A percentile compares a stretch with the other conserved stretches of the same genome.
Evolutionary conservation across 2,888 invertebrate genomes (phyloP).

Genomic region (Eupithecia inturbata): DNA sequence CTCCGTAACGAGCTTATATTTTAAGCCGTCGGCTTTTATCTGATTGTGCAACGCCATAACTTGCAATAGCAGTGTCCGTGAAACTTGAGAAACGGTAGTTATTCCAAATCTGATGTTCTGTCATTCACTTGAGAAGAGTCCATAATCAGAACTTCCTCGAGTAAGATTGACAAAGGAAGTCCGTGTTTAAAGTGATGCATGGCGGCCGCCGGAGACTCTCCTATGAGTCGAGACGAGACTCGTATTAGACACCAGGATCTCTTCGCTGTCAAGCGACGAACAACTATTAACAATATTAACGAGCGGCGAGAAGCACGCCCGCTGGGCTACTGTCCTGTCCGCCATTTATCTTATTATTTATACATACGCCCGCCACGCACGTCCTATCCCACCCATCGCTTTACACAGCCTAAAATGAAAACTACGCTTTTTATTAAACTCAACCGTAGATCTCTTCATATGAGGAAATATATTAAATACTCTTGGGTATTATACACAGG

Average conservation of each 20-base stretch:
- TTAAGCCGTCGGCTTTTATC: constrained; percentile 28
- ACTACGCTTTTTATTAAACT: constrained; percentile 41
- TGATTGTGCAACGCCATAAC: constrained; percentile 14
- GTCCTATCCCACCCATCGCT: constrained; percentile 61
- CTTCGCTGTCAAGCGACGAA: constrained; percentile 48
- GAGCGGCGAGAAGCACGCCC: constrained; percentile 59
- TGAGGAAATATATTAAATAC: background rate
- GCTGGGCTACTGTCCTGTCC: constrained; percentile 68
- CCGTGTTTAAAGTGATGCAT: constrained; percentile 24
- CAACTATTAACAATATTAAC: constrained; percentile 66
- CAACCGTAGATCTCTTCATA: constrained; percentile 37
- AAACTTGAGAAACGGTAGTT: background rate
- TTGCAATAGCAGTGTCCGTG: constrained; percentile 17
- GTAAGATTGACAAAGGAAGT: constrained; percentile 29
- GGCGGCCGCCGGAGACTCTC: constrained; percentile 23
- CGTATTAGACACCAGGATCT: constrained; percentile 36
- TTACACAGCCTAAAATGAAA: constrained; percentile 52
- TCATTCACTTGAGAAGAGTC: background rate
- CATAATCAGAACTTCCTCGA: constrained; percentile 31
- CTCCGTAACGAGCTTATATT: constrained; percentile 30
- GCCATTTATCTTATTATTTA: constrained; percentile 77
- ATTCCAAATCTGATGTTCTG: background rate
- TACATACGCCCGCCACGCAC: constrained; percentile 58
- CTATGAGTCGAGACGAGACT: constrained; percentile 34
- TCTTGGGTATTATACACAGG: background rate